Conservation (phyloP, 2,888 invertebrate genomes). For the Caradrina clavipalpis region DNA sequence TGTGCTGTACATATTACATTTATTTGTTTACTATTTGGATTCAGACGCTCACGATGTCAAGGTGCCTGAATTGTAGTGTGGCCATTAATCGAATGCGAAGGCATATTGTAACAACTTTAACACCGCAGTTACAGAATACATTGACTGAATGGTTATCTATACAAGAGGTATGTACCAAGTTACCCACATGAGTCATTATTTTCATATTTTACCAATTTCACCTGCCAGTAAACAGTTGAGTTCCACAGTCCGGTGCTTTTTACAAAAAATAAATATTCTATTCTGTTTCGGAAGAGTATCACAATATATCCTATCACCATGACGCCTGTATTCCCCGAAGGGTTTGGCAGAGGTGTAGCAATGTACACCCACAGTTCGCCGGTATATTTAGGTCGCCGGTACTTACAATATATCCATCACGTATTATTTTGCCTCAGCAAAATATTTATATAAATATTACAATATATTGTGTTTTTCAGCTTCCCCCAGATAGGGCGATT, state of each 20-base stretch:
- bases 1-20: neutral
- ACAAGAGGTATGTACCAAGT: conserved; percentile 1
- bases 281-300: too few relatives aligned
- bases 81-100: conserved; percentile 1
- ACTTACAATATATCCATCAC: neutral
- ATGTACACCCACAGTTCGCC: too few relatives aligned
- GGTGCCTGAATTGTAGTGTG: neutral
- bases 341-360: too few relatives aligned
- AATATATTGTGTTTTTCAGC: neutral
- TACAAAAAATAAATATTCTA: too few relatives aligned
- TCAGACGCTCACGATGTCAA: neutral
- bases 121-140: neutral
- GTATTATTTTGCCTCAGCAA: neutral
- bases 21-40: neutral
- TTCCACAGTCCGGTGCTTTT: too few relatives aligned
- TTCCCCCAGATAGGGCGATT: neutral
- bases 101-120: conserved; percentile 4
- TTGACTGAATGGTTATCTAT: conserved; percentile 1
- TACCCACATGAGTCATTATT: neutral
- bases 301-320: too few relatives aligned
- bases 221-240: neutral
- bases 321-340: too few relatives aligned
- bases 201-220: neutral
- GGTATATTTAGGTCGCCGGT: too few relatives aligned
- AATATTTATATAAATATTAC: too few relatives aligned